Evolutionary conservation across 2,888 invertebrate genomes (phyloP), one percentile per base, ranked within the genome.

Genomic region (Hydriomena furcata): DNA sequence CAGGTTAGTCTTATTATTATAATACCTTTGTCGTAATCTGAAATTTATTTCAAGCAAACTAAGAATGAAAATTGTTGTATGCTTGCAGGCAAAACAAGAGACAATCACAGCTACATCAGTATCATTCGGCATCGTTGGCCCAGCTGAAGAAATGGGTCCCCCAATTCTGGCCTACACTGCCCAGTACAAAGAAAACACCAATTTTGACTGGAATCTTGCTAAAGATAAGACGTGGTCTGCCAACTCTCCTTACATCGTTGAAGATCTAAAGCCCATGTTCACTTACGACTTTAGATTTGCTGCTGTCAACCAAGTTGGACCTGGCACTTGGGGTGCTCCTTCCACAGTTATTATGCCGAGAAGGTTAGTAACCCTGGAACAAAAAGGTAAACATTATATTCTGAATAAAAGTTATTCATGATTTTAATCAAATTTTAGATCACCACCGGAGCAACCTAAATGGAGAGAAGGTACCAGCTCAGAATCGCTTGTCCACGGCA

Each of bases 231-330:
- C 94, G 23, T 97, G 97, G 97, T 94, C 95, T 51, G 92, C 93
- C 36, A 96, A 94, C 66, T 94, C 95, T 1, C 93, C 94, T 0
- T 97, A 97, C 77, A 94, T 95, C 53, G 89, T 98, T 27, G 97
- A 97, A 76, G 92, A 94, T 59, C 84, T 98, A 50, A 91, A 91
- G 45, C 97, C 97, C 0, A 94, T 95, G 87, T 94, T 93, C 38
- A 91, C 92, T 0, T 98, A 97, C 79, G 92, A 93, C 69, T 96
- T 97, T 74, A 92, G 96, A 58, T 97, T 98, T 78, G 95, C 96
- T 7, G 97, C 97, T 1, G 91, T 93, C 47, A 98, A 97, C 82
- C 94, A 94, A 66, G 97, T 97, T 0, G 97, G 97, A 0, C 82
- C 93, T 10, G 96, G 97, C 5, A 91, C 92, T 7, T 98, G 94